phyloP scores from a whole-genome alignment of 2,888 invertebrate species.

The Ornithoptera alexandrae region DNA sequence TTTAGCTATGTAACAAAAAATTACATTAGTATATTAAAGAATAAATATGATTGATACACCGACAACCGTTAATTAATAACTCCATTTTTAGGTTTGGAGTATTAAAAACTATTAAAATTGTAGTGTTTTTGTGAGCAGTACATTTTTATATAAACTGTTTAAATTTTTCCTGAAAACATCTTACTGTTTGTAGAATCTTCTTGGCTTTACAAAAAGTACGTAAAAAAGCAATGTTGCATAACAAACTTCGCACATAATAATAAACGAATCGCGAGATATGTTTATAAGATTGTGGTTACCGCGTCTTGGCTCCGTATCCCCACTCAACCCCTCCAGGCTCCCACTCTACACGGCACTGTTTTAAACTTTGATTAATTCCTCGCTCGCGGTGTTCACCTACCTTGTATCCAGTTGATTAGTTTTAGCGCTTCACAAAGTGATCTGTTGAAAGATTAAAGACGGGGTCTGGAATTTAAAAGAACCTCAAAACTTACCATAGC shows the following conservation, averaged over 20 bases:
- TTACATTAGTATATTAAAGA: too few relatives aligned
- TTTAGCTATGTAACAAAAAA: too few relatives aligned
- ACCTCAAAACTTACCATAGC: too few relatives aligned
- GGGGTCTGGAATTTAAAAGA: neutral
- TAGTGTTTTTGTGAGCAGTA: too few relatives aligned
- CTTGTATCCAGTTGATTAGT: constrained; percentile 70
- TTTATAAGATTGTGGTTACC: constrained; percentile 25
- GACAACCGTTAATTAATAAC: too few relatives aligned
- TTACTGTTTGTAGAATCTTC: neutral
- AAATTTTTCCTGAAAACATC: neutral
- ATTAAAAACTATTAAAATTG: too few relatives aligned
- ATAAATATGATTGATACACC: too few relatives aligned
- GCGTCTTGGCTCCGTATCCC: constrained; percentile 31
- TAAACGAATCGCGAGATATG: constrained; percentile 25
- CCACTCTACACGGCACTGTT: constrained; percentile 71
- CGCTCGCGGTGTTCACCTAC: constrained; percentile 56
- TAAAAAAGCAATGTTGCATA: constrained; percentile 10
- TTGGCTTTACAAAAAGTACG: neutral
- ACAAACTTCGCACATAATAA: constrained; percentile 26
- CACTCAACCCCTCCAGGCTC: constrained; percentile 42
- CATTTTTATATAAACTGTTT: too few relatives aligned
- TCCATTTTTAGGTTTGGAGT: too few relatives aligned
- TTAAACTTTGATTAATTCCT: constrained; percentile 78
- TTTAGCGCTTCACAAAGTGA: constrained; percentile 37
- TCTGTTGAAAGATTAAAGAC: constrained; percentile 24